A percentile compares a stretch with the other conserved stretches of the same genome.
phyloP scores from a whole-genome alignment of 2,113 vertebrate species.

The Scomber japonicus region DNA sequence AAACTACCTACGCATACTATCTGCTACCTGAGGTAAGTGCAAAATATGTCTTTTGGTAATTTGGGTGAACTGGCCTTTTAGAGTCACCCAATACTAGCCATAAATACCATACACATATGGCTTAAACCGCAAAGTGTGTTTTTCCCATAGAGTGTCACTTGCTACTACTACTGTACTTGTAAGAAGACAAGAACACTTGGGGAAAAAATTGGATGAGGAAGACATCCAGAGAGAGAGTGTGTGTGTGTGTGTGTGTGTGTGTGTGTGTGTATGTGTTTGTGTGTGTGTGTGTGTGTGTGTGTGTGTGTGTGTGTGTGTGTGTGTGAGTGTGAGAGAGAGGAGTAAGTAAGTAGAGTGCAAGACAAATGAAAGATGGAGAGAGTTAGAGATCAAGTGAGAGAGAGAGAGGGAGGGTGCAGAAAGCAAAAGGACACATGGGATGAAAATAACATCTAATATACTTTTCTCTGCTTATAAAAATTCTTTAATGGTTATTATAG shows the following conservation, averaged over 20 bases:
- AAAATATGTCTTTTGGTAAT: neutral
- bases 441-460: constrained; percentile 4
- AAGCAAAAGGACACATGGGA: constrained; percentile 21
- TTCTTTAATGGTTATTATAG: constrained; percentile 9
- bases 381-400: neutral
- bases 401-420: neutral
- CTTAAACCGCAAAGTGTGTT: neutral
- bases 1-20: neutral
- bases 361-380: neutral
- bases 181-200: neutral
- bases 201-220: neutral
- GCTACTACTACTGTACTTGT: no score
- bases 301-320: neutral
- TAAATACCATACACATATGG: neutral
- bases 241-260: neutral
- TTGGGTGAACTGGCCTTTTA: neutral
- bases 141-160: neutral
- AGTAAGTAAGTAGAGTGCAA: neutral
- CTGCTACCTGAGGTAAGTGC: neutral
- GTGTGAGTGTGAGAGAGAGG: neutral
- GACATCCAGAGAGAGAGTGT: neutral
- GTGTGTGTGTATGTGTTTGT: neutral
- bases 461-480: constrained; percentile 5
- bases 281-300: neutral
- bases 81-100: neutral